These are phyloP conservation scores for Eupithecia abbreviata DNA, from an alignment of 2,888 invertebrate species.

Conservation along the genomic window DNA sequence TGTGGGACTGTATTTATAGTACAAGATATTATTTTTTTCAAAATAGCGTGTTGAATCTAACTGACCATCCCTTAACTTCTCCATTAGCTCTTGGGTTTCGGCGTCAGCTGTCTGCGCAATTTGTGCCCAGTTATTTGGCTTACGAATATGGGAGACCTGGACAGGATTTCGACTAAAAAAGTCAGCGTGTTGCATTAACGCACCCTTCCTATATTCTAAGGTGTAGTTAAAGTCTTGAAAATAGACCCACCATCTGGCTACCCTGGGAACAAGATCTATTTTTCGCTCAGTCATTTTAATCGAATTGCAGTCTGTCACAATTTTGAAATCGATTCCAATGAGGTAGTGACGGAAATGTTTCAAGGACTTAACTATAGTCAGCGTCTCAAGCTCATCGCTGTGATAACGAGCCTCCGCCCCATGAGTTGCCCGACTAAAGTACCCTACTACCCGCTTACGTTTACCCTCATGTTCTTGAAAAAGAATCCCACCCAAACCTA, in stretches of 20 bases:
- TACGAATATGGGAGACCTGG: background rate
- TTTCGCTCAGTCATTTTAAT: background rate
- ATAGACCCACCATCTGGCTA: background rate
- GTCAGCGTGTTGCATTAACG: too few relatives aligned
- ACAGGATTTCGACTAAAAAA: background rate
- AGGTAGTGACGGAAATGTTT: background rate
- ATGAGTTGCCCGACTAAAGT: background rate
- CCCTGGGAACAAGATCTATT: background rate
- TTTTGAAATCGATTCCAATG: too few relatives aligned
- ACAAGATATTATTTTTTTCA: slow-evolving; percentile 37
- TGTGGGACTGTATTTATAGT: slow-evolving; percentile 25
- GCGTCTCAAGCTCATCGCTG: background rate
- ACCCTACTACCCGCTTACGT: background rate
- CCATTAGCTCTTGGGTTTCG: slow-evolving; percentile 41
- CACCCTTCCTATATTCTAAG: too few relatives aligned
- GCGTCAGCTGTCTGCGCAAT: slow-evolving; percentile 44
- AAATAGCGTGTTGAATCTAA: slow-evolving; percentile 40
- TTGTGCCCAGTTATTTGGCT: slow-evolving; percentile 40
- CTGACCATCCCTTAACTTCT: slow-evolving; percentile 39
- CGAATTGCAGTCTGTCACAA: too few relatives aligned
- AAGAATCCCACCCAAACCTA: background rate
- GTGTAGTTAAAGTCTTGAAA: background rate
- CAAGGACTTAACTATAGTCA: background rate
- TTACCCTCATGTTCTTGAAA: background rate
- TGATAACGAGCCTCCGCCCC: background rate